Conservation (phyloP, 2,888 invertebrate genomes). For the Philereme vetulata region DNA sequence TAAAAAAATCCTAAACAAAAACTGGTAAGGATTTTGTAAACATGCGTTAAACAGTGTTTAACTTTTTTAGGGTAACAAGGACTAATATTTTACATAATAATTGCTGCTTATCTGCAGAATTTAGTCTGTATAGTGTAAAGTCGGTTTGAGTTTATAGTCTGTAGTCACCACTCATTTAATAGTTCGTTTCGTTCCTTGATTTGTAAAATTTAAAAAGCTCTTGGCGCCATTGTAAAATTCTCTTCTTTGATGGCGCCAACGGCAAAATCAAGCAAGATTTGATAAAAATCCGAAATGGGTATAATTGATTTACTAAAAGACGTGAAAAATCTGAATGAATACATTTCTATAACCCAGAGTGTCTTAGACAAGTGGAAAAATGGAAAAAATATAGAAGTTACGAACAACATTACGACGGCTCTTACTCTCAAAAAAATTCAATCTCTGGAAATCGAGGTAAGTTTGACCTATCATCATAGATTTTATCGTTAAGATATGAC, state of each 20-base stretch:
- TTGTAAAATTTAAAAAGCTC: no score
- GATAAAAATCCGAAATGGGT: slow-evolving; percentile 53
- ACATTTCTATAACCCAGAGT: slow-evolving; percentile 54
- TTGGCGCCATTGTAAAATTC: background rate
- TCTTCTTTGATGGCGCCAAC: slow-evolving; percentile 12
- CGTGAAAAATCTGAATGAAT: slow-evolving; percentile 56
- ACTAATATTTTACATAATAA: no score
- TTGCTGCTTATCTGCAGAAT: no score
- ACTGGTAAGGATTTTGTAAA: no score
- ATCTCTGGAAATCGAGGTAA: slow-evolving; percentile 66
- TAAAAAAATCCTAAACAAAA: no score
- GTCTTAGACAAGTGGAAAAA: slow-evolving; percentile 43
- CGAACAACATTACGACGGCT: slow-evolving; percentile 60
- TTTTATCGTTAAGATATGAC: background rate
- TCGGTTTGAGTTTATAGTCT: no score
- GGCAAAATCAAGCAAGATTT: slow-evolving; percentile 9
- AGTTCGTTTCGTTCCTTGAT: no score
- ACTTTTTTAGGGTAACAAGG: no score
- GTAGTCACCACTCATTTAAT: no score
- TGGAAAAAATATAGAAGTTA: slow-evolving; percentile 48
- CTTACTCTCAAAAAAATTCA: slow-evolving; percentile 61
- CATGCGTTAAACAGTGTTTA: no score
- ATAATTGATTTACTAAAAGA: slow-evolving; percentile 50
- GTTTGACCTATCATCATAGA: slow-evolving; percentile 18
- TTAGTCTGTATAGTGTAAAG: no score